Evolutionary conservation across 1,140 invertebrate genomes (phyloP), one percentile per base, ranked within the genome.

Genomic region (Oedothorax gibbosus): DNA sequence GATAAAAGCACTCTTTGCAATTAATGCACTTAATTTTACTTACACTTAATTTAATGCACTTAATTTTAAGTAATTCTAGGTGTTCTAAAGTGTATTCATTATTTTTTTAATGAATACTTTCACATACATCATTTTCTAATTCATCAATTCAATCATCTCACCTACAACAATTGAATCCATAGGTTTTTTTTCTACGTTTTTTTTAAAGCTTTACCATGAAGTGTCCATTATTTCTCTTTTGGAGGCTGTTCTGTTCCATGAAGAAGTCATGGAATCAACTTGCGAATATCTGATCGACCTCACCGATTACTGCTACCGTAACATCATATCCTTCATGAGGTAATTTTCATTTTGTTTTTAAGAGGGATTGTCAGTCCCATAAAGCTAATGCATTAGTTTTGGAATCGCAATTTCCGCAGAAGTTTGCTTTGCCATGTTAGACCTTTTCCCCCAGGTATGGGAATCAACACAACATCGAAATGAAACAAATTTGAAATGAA

Each of bases 211-310:
- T 15, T 85, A 85, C 49, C 64, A 85, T 54, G 83, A 85, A 71
- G 54, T 64, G 6, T 53, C 75, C 6, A n/a, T 85, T 7, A 51
- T 62, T 8, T 62, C 83, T 2, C 62, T 85, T 62, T 50, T 85
- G 9, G 83, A 85, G 71, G 65, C 75, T 21, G 35, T 85, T 62
- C 51, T 85, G 10, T 85, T 69, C n/a, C 83, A 85, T 53, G 83
- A 85, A 49, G 73, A 85, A 10, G 66, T 71, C 8, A 21, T 78
- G 6, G 83, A 85, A 78, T 51, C 83, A 9, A 54, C 56, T 2
- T n/a, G 15, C 7, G 83, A 85, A 8, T 35, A 20, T 53, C 53
- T 85, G 20, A 78, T 85, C 18, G 83, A 85, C 64, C 53, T 85
- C n/a, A 35, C 64, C 7, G 83, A 85, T 76, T 85, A 71, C 49